Evolutionary conservation across 2,888 invertebrate species (phyloP).

Genomic region (Ernsta delagoae): DNA sequence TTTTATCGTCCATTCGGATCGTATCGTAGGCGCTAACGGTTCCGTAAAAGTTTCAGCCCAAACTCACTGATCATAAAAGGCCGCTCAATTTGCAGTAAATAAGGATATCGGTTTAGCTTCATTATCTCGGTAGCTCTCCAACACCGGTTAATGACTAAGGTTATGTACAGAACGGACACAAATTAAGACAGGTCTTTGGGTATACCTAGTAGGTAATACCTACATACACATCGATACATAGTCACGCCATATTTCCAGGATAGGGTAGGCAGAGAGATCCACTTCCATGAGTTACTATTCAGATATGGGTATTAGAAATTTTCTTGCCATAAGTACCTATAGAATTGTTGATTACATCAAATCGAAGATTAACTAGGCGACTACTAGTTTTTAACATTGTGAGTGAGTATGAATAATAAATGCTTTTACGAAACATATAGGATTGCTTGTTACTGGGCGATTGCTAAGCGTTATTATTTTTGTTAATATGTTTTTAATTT

Average conservation of each 20-base stretch:
- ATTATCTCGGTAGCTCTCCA: slow-evolving; percentile 63
- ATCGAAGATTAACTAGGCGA: background rate
- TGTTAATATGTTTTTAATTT: no score
- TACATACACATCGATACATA: no score
- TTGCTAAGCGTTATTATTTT: no score
- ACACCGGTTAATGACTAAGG: slow-evolving; percentile 60
- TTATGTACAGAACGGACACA: background rate
- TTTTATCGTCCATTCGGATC: background rate
- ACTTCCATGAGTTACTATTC: no score
- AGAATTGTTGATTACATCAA: background rate
- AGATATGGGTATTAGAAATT: background rate
- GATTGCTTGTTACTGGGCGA: no score
- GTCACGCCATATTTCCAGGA: no score
- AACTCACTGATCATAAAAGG: slow-evolving; percentile 29
- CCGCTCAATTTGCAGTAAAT: slow-evolving; percentile 81
- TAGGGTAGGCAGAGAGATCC: no score
- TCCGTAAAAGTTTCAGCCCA: background rate
- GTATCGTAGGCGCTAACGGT: background rate
- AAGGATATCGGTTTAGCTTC: slow-evolving; percentile 81
- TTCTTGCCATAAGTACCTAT: background rate
- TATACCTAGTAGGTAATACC: background rate
- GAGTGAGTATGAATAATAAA: no score
- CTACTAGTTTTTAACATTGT: no score
- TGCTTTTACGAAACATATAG: no score
- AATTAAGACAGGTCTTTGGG: background rate